Conservation (phyloP, 2,888 invertebrate species). For the Capitulum mitella region DNA sequence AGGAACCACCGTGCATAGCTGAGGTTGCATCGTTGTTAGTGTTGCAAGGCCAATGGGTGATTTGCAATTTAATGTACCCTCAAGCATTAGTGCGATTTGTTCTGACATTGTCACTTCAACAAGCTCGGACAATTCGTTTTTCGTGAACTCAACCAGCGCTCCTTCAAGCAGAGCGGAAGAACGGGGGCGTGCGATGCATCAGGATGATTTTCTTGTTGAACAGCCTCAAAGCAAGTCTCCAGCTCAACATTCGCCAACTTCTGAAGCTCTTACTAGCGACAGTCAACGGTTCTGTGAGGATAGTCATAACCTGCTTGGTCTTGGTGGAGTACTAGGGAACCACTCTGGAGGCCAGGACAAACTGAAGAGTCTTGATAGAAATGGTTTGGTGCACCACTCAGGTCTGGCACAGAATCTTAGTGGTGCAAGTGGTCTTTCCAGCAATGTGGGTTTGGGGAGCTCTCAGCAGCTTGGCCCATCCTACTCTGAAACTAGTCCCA, state of each 20-base stretch:
- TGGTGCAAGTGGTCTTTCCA: conserved; percentile 1
- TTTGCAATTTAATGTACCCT: conserved; percentile 20
- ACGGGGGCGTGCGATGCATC: background rate
- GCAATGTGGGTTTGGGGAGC: background rate
- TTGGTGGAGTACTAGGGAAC: background rate
- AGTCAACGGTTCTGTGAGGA: conserved; percentile 7
- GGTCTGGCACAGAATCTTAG: background rate
- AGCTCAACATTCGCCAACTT: background rate
- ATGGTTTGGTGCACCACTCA: background rate
- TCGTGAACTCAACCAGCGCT: background rate
- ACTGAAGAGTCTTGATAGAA: background rate
- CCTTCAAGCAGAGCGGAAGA: background rate
- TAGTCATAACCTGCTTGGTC: background rate
- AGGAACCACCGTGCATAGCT: background rate
- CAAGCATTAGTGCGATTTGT: background rate
- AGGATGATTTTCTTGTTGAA: conserved; percentile 1
- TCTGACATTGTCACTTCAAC: background rate
- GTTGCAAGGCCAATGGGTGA: conserved; percentile 14
- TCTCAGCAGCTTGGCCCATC: background rate
- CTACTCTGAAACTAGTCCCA: conserved; percentile 2
- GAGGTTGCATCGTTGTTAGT: background rate
- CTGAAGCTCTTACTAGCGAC: background rate
- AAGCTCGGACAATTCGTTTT: background rate
- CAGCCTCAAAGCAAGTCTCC: background rate
- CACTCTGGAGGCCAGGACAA: background rate